Conservation (phyloP, 2,113 vertebrate species). For the Tauraco erythrolophus region DNA sequence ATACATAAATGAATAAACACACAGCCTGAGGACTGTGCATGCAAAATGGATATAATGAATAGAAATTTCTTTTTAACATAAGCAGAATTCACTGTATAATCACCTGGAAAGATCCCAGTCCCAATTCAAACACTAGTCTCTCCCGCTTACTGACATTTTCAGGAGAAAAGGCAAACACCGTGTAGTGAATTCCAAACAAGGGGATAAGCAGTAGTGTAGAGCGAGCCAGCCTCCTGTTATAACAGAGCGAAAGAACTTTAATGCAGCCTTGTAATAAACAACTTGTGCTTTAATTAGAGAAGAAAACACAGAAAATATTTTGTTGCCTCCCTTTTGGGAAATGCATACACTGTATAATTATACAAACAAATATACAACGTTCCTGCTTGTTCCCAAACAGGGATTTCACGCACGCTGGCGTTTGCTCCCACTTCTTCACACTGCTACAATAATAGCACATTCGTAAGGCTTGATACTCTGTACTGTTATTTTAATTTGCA, state of each 20-base stretch:
- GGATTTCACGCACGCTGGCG: neutral
- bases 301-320: neutral
- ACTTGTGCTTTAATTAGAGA: neutral
- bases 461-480: neutral
- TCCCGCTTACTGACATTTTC: slow-evolving; percentile 96
- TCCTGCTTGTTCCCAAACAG: neutral
- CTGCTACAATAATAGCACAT: neutral
- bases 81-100: neutral
- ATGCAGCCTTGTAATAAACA: slow-evolving; percentile 18
- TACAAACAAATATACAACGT: neutral
- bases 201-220: slow-evolving; percentile 97
- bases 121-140: slow-evolving; percentile 95
- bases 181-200: slow-evolving; percentile 97
- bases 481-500: neutral
- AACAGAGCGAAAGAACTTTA: slow-evolving; percentile 46
- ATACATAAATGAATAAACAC: neutral
- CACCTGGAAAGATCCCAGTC: slow-evolving; percentile 98
- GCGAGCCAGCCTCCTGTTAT: slow-evolving; percentile 89
- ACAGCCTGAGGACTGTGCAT: neutral
- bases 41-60: neutral
- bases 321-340: neutral
- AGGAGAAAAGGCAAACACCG: slow-evolving; percentile 96
- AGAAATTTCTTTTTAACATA: neutral
- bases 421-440: slow-evolving; percentile 21
- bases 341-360: neutral